Base-by-base conservation (phyloP, 2,797 vertebrate genomes). In the Delichon dasypus region DNA sequence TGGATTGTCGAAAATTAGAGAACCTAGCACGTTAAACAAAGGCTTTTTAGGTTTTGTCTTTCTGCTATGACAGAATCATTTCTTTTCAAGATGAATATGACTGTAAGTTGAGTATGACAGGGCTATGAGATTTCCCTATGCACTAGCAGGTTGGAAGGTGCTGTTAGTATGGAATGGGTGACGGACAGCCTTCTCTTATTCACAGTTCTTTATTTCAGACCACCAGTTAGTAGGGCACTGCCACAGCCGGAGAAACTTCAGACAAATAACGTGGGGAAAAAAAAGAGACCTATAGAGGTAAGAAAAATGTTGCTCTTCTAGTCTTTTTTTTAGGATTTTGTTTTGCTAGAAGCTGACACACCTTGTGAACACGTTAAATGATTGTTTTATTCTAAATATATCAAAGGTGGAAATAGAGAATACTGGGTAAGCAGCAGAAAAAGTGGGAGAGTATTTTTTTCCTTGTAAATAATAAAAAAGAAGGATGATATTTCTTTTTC, bases 251-350 rank as follows among this genome's bases (percentile, higher is more conserved):
- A 99, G 97, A 99, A 99, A 94, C 98, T 99, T 66, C 99, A 99
- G 96, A 99, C 99, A 91, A 99, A 99, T 95, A 99, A 99, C 9
- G 98, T 99, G 21, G 99, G 99, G 79, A 99, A 99, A 96, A 99
- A 99, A 97, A 99, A 99, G 98, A 99, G 98, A 95, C 99, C 99
- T 17, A 99, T 99, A 58, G 99, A 99, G 98, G 99, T 98, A 96
- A 97, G 97, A n/a, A 80, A 78, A 88, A 32, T 10, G 16, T 3
- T 45, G 3, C 45, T 66, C 3, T 62, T 27, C 12, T 75, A 14
- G 55, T 68, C 8, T 62, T n/a, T 34, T 34, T 53, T 55, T 29
- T 32, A 50, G 21, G 12, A 8, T 61, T 54, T 51, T 81, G n/a
- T 70, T 66, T 65, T 55, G 4, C 61, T 44, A 62, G 23, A 72